Percentiles rank a stretch among this genome's conserved stretches.
These are phyloP conservation scores for Sterna hirundo DNA, from an alignment of 2,113 vertebrate genomes.

Conservation along the genomic window DNA sequence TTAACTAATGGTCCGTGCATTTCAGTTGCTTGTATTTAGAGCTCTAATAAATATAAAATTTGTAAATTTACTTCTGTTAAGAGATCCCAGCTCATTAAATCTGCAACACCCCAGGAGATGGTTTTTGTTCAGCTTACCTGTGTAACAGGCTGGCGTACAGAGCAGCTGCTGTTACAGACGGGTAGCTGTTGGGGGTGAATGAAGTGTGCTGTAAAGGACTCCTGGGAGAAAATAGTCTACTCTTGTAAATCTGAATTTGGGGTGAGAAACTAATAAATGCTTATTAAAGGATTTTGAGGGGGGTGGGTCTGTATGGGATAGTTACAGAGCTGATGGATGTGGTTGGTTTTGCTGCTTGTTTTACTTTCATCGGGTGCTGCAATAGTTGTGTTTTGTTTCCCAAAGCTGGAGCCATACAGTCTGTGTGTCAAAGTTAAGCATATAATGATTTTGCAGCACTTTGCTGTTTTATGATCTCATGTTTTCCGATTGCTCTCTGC, in stretches of 20 bases:
- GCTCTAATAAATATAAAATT: not conserved
- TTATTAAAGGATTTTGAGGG: not conserved
- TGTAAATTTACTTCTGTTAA: not conserved
- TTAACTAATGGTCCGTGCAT: not conserved
- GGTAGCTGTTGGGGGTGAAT: not conserved
- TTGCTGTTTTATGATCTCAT: not conserved
- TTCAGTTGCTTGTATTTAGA: not conserved
- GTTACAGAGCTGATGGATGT: not conserved
- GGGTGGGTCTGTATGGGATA: not conserved
- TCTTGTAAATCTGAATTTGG: not conserved
- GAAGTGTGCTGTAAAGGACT: not conserved
- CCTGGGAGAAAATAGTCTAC: not conserved
- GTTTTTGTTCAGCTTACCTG: slow-evolving; percentile 4
- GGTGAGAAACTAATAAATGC: not conserved
- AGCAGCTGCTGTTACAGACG: not conserved
- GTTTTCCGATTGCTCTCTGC: not conserved
- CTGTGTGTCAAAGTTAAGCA: not conserved
- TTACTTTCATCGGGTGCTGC: not conserved
- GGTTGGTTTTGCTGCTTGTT: not conserved
- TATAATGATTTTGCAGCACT: not conserved
- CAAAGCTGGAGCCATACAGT: not conserved
- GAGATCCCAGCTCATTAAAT: not conserved
- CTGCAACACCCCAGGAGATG: not conserved
- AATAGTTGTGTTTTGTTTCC: not conserved
- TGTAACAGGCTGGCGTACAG: not conserved